A percentile compares a stretch with the other conserved stretches of the same genome.
phyloP scores from a whole-genome alignment of 2,797 vertebrate genomes.

The Aldrovandia affinis region DNA sequence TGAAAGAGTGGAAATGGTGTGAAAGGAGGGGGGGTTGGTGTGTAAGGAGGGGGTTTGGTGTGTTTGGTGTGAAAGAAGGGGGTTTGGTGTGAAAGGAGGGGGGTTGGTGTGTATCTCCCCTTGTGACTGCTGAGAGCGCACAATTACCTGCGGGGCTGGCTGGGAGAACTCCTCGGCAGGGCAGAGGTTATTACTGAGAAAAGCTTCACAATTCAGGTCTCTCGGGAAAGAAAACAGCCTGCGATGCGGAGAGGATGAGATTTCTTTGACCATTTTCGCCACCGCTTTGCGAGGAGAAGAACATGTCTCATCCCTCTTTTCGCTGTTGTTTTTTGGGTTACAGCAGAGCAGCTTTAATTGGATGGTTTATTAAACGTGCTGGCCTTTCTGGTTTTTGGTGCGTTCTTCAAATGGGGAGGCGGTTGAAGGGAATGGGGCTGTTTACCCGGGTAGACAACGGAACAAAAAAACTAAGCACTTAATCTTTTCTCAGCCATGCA shows the following conservation, averaged over 20 bases:
- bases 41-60: too few species aligned
- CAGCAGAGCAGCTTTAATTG: slow-evolving; percentile 19
- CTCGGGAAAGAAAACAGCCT: background rate
- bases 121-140: too few species aligned
- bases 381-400: background rate
- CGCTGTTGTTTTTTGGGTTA: slow-evolving; percentile 5
- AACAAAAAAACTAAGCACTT: background rate
- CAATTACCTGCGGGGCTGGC: background rate
- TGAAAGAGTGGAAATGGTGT: too few species aligned
- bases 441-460: background rate
- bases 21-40: too few species aligned
- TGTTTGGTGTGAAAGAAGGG: too few species aligned
- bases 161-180: too few species aligned
- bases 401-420: background rate
- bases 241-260: background rate
- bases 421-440: background rate
- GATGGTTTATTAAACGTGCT: slow-evolving; percentile 6
- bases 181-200: background rate
- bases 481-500: background rate
- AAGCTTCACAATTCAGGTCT: background rate
- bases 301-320: background rate
- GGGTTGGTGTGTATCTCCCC: too few species aligned
- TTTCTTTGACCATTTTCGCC: background rate
- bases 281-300: background rate
- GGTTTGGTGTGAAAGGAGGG: too few species aligned